A percentile compares a stretch with the other conserved stretches of the same genome.
Conservation (phyloP, 1,140 invertebrate species). For the Physella acuta region DNA sequence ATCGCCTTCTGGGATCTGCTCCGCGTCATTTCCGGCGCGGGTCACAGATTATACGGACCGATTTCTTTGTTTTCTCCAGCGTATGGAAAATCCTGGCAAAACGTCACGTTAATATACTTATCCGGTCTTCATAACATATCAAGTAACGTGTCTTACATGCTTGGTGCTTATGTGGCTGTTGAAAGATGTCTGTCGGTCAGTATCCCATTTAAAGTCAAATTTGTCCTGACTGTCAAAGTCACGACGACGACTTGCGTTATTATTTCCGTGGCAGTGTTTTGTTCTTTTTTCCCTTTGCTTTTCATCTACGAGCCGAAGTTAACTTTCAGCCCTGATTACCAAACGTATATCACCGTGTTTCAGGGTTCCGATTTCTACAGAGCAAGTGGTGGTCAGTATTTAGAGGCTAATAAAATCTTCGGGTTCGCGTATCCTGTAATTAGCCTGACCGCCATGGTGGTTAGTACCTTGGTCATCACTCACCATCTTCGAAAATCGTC, state of each 20-base stretch:
- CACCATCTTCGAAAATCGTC: slow-evolving; percentile 11
- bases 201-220: slow-evolving; percentile 14
- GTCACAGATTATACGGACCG: slow-evolving; percentile 3
- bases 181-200: slow-evolving; percentile 14
- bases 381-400: neutral
- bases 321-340: neutral
- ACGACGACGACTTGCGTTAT: too few relatives aligned
- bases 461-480: neutral
- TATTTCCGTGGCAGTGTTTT: neutral
- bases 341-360: neutral
- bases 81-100: slow-evolving; percentile 1
- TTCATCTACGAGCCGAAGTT: neutral
- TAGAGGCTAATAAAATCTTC: neutral
- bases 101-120: neutral
- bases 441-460: slow-evolving; percentile 1
- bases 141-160: slow-evolving; percentile 1
- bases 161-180: too few relatives aligned
- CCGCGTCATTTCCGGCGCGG: neutral
- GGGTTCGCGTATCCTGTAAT: neutral
- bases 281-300: too few relatives aligned
- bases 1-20: too few relatives aligned
- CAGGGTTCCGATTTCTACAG: neutral
- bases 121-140: neutral
- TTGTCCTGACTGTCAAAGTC: neutral
- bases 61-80: neutral